Base-by-base conservation (phyloP, 2,113 vertebrate species). In the Arvicanthis niloticus region DNA sequence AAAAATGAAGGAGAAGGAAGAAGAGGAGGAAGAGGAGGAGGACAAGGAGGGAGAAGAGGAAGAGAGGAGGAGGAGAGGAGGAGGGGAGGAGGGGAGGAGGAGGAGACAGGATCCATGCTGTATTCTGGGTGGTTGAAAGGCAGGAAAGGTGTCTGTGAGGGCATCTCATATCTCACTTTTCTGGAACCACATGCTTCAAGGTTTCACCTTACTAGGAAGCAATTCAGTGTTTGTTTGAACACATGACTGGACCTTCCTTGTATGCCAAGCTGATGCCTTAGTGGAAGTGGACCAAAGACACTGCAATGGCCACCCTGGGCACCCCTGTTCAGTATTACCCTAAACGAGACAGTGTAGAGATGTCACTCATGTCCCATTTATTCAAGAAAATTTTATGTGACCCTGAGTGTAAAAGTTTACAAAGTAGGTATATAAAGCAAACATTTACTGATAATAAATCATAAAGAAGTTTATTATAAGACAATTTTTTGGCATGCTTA, bases 71-170 rank as follows among this genome's bases (percentile, higher is more conserved):
- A 22, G 16, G 16, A n/a, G 37, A 3, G 19, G 6, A 8, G 2
- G 8, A 4, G 26, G 8, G 72, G 15, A 5, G 22, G 45, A 2
- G 11, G 26, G 2, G 26, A 26, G 21, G 3, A 45, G 12, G 12
- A 45, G 10, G 7, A 98, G 97, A 98, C 98, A 1, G 0, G 94
- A 0, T 45, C 94, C 94, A 98, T 99, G 98, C 98, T 99, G 98
- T 99, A 98, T 42, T 98, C 98, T 87, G 98, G 98, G 53, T 98
- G 96, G 93, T 81, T 98, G 96, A 98, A 98, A 93, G 99, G 98
- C 37, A 98, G 98, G 91, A 98, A 99, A 94, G 98, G 98, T 97
- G 98, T 98, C 60, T 99, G 98, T 95, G 96, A 98, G 98, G 96
- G 82, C 13, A 96, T 97, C 73, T 96, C 94, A 0, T 94, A 94